A percentile compares a stretch with the other conserved stretches of the same genome.
phyloP scores from a whole-genome alignment of 2,113 vertebrate species.

The Nothoprocta perdicaria region DNA sequence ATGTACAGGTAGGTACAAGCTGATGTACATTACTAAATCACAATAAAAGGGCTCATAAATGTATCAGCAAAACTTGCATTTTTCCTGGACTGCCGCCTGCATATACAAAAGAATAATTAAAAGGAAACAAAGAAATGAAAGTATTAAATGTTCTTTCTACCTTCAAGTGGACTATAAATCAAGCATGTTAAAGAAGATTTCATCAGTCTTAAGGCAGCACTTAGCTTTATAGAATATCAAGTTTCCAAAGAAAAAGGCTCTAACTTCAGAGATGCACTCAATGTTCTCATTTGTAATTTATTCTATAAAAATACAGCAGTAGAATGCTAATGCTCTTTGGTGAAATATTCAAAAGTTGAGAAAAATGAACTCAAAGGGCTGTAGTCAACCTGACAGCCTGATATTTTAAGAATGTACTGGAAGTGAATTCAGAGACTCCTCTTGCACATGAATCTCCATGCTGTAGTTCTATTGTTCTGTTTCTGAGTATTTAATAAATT shows the following conservation, averaged over 20 bases:
- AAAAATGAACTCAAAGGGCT: neutral
- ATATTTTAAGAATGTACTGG: neutral
- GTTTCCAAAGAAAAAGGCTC: neutral
- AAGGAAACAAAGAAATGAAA: neutral
- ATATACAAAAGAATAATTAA: neutral
- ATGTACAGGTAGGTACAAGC: neutral
- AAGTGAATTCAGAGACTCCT: neutral
- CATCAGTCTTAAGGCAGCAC: constrained; percentile 3
- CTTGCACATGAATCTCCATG: neutral
- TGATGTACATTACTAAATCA: constrained; percentile 32
- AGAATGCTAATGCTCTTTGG: neutral
- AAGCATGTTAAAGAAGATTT: neutral
- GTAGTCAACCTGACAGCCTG: neutral
- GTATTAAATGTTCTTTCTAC: neutral
- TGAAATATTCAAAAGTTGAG: neutral
- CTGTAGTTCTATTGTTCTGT: neutral
- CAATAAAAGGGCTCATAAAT: neutral
- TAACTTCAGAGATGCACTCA: neutral
- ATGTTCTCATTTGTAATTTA: constrained; percentile 24
- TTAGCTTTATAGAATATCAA: constrained; percentile 18
- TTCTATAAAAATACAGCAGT: neutral
- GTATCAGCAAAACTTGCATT: constrained; percentile 9
- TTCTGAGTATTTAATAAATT: neutral
- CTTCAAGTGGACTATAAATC: constrained; percentile 23
- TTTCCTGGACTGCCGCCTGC: constrained; percentile 17